Evolutionary conservation across 2,113 vertebrate species (phyloP).

Genomic region (Aleadryas rufinucha): DNA sequence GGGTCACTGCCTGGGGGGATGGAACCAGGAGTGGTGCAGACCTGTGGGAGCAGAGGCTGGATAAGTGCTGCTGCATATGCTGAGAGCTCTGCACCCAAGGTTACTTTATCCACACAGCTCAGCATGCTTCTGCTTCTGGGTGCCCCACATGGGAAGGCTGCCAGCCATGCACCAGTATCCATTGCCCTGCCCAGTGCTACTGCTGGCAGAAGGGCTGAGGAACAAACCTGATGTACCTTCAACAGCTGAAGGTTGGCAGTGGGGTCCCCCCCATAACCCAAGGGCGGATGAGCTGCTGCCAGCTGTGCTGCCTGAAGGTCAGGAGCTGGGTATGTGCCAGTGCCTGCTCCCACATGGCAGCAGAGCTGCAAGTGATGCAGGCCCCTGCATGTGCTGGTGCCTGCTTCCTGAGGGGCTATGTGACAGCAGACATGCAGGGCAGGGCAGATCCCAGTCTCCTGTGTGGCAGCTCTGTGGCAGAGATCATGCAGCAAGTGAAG

Average conservation of each 20-base stretch:
- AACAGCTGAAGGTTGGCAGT: background rate
- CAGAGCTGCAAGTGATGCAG: background rate
- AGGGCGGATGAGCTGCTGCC: background rate
- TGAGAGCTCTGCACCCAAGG: background rate
- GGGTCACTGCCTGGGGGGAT: background rate
- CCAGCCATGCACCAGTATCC: background rate
- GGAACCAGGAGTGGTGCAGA: background rate
- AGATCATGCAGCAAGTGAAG: background rate
- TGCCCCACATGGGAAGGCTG: background rate
- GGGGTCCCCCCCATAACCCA: rapidly evolving
- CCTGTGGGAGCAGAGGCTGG: background rate
- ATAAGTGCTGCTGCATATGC: rapidly evolving
- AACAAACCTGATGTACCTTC: background rate
- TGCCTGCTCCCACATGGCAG: background rate
- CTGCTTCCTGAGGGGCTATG: background rate
- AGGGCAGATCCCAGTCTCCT: background rate
- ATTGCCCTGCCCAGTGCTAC: background rate
- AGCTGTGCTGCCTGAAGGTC: background rate
- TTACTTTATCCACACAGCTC: background rate
- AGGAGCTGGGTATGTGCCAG: background rate
- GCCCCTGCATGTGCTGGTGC: background rate
- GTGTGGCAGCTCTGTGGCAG: background rate
- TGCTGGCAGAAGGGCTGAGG: background rate
- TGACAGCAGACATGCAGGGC: background rate
- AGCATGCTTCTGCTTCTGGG: background rate